Conservation (phyloP, 2,113 vertebrate genomes). For the Cinclus cinclus region DNA sequence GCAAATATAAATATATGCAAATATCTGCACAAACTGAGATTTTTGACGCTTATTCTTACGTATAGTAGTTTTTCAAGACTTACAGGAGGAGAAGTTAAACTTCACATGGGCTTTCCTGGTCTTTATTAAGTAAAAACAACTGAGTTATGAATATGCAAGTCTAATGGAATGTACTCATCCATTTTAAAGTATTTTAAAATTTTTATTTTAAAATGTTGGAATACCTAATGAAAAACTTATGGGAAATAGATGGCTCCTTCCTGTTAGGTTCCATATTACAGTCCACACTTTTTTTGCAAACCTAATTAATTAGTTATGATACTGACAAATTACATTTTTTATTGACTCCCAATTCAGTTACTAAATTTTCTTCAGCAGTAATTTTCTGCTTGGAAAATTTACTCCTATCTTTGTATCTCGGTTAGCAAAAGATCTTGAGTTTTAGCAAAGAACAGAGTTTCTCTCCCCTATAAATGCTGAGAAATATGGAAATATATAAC, state of each 20-base stretch:
- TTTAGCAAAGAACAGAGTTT: neutral
- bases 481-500: neutral
- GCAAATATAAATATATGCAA: neutral
- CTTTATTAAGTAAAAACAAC: neutral
- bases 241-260: neutral
- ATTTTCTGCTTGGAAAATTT: conserved; percentile 49
- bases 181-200: conserved; percentile 34
- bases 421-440: neutral
- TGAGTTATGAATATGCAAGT: neutral
- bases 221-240: conserved; percentile 36
- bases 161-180: conserved; percentile 16
- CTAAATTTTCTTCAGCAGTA: neutral
- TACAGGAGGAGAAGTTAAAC: neutral
- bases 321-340: conserved; percentile 27
- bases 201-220: conserved; percentile 14
- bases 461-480: neutral
- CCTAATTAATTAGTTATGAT: conserved; percentile 27
- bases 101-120: neutral
- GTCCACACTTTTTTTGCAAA: neutral
- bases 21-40: neutral
- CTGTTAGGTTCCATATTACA: neutral
- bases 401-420: neutral
- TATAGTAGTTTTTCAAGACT: neutral
- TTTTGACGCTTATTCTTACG: neutral
- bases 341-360: conserved; percentile 17